Evolutionary conservation across 2,797 vertebrate genomes (phyloP).

Genomic region (Sebastes melanostomus): DNA sequence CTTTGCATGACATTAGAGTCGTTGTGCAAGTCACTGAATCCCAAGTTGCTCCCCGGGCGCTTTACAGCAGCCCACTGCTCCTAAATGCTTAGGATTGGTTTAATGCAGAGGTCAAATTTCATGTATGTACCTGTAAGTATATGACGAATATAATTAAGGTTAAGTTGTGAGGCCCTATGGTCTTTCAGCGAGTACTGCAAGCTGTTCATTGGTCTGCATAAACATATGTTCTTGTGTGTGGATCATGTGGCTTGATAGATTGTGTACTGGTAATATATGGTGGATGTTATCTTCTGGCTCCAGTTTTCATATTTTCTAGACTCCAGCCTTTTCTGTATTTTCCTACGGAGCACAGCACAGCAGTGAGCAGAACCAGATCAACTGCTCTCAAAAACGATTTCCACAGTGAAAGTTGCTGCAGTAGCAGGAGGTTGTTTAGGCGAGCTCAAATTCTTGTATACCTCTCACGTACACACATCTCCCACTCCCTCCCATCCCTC

Average conservation of each 20-base stretch:
- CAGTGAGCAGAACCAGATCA: conserved; percentile 2
- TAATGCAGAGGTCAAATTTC: too few species aligned
- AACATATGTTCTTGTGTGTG: not conserved
- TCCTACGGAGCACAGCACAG: not conserved
- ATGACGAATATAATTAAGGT: too few species aligned
- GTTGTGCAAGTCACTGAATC: too few species aligned
- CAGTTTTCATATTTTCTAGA: not conserved
- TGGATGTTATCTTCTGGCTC: not conserved
- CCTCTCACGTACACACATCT: conserved; percentile 22
- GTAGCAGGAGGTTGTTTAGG: conserved; percentile 18
- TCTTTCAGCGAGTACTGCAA: not conserved
- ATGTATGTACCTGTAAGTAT: too few species aligned
- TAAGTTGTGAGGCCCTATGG: not conserved
- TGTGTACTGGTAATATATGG: not conserved
- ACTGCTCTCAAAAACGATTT: not conserved
- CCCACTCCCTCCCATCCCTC: not conserved
- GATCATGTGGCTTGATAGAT: not conserved
- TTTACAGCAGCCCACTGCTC: too few species aligned
- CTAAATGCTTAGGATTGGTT: too few species aligned
- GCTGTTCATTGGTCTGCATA: not conserved
- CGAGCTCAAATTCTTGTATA: conserved; percentile 16
- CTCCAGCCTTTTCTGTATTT: not conserved
- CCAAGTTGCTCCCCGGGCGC: too few species aligned
- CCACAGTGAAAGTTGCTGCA: conserved; percentile 12
- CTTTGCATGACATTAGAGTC: too few species aligned